Evolutionary conservation across 1,140 invertebrate genomes (phyloP).

Genomic region (Heliconius hermathena): DNA sequence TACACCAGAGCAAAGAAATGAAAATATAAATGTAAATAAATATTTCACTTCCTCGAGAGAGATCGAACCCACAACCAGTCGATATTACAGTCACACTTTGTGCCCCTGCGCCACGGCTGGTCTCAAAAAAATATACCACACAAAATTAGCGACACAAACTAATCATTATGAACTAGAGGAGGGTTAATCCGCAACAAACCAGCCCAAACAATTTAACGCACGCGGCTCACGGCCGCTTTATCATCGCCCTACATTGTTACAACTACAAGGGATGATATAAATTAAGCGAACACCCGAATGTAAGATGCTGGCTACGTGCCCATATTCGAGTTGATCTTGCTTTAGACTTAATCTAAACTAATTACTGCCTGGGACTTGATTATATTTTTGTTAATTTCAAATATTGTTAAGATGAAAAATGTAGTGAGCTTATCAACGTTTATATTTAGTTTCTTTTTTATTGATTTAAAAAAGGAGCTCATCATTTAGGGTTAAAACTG

Average conservation of each 20-base stretch:
- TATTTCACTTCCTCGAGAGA: too few relatives aligned
- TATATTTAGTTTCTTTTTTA: too few relatives aligned
- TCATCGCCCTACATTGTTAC: constrained; percentile 26
- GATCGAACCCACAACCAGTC: too few relatives aligned
- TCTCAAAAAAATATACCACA: too few relatives aligned
- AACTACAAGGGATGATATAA: constrained; percentile 26
- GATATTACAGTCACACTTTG: too few relatives aligned
- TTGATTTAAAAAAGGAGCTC: too few relatives aligned
- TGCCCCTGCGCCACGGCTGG: too few relatives aligned
- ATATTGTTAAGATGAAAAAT: too few relatives aligned
- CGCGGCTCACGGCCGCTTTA: constrained; percentile 36
- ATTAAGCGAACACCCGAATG: constrained; percentile 20
- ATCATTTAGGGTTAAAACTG: too few relatives aligned
- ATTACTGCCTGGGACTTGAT: neutral
- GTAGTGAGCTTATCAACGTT: too few relatives aligned
- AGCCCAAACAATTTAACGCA: constrained; percentile 36
- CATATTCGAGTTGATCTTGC: constrained; percentile 1
- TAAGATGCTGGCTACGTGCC: constrained; percentile 22
- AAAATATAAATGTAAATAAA: too few relatives aligned
- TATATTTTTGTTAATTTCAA: neutral
- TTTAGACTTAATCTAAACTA: neutral
- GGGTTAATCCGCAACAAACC: constrained; percentile 30
- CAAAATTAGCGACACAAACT: neutral
- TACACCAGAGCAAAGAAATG: too few relatives aligned
- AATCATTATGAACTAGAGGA: constrained; percentile 30